A percentile compares a stretch with the other conserved stretches of the same genome.
Conservation (phyloP, 2,113 vertebrate species). For the Tyrannus savana region DNA sequence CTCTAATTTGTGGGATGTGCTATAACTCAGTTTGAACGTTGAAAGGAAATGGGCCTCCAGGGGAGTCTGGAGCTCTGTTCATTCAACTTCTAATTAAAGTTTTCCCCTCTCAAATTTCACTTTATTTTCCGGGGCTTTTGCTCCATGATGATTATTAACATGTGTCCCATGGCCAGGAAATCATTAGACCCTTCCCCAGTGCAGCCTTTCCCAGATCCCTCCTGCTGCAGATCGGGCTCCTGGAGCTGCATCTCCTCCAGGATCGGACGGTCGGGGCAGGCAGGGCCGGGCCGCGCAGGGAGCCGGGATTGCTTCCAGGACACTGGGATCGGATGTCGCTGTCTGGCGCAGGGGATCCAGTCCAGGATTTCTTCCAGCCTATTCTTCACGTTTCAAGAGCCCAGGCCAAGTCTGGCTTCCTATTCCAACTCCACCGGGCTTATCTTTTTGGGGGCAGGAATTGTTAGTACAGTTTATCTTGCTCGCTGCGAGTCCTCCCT, state of each 20-base stretch:
- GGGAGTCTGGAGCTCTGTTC: conserved; percentile 61
- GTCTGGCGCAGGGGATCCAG: conserved; percentile 59
- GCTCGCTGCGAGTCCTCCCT: conserved; percentile 41
- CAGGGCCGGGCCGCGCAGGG: not conserved
- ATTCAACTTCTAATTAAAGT: conserved; percentile 71
- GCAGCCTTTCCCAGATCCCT: not conserved
- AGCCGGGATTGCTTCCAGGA: not conserved
- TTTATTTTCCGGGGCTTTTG: conserved; percentile 68
- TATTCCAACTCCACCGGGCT: conserved; percentile 60
- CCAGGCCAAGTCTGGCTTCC: conserved; percentile 63
- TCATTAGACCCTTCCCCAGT: not conserved
- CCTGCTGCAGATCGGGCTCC: not conserved
- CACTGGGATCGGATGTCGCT: not conserved
- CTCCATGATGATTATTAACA: conserved; percentile 63
- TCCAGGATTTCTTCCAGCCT: conserved; percentile 79
- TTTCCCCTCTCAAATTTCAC: conserved; percentile 70
- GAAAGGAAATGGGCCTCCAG: conserved; percentile 69
- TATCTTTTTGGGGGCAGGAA: conserved; percentile 61
- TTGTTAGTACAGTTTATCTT: conserved; percentile 59
- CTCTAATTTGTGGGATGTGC: conserved; percentile 65
- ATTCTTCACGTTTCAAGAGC: conserved; percentile 47
- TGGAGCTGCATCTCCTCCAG: not conserved
- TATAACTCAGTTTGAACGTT: conserved; percentile 68
- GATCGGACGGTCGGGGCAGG: not conserved
- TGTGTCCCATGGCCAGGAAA: conserved; percentile 55